Percentiles rank a stretch among this genome's conserved stretches.
Conservation (phyloP, 2,113 vertebrate genomes). For the Mesocricetus auratus region DNA sequence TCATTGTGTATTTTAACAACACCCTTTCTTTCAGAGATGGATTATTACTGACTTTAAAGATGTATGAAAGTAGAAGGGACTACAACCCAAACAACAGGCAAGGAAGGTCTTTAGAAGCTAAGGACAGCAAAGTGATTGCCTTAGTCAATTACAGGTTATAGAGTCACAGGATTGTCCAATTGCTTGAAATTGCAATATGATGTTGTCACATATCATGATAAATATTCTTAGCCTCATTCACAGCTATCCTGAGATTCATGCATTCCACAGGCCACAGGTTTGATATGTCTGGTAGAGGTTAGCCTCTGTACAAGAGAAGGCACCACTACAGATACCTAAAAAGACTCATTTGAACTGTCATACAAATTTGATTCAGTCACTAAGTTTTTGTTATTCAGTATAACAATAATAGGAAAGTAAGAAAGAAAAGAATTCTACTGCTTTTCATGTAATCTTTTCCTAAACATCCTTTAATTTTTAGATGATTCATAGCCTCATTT, state of each 20-base stretch:
- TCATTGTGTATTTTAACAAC: slow-evolving; percentile 32
- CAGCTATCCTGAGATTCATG: no score
- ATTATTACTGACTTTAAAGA: slow-evolving; percentile 9
- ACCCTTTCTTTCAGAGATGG: not conserved
- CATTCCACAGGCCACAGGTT: not conserved
- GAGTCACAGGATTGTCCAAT: not conserved
- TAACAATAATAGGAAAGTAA: slow-evolving; percentile 45
- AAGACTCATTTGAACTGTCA: not conserved
- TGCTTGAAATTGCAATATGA: not conserved
- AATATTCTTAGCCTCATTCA: not conserved
- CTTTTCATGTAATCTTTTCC: slow-evolving; percentile 10
- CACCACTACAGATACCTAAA: not conserved
- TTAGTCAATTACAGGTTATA: not conserved
- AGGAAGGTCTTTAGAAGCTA: not conserved
- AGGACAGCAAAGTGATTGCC: not conserved
- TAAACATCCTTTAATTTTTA: not conserved
- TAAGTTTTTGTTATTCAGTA: not conserved
- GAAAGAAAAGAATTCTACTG: slow-evolving; percentile 32
- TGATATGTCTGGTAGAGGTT: not conserved
- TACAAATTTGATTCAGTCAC: not conserved
- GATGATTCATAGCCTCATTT: slow-evolving; percentile 58
- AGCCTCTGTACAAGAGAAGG: not conserved
- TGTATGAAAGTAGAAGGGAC: not conserved
- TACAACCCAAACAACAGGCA: not conserved
- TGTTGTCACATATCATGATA: not conserved